Base-by-base conservation (phyloP, 2,113 vertebrate species). In the Gobio gobio region DNA sequence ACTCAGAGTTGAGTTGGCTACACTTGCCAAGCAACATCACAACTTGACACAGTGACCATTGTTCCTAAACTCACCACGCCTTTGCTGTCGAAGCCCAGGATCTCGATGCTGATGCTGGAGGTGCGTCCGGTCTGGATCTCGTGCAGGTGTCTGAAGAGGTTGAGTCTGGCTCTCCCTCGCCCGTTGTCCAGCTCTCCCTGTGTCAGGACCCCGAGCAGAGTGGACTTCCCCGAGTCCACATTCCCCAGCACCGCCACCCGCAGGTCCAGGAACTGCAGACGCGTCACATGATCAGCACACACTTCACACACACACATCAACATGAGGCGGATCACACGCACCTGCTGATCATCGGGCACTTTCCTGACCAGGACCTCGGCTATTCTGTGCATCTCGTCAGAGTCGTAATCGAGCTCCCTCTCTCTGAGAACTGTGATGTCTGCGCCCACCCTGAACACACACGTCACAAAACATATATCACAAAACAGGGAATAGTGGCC, bases 91-190 rank as follows among this genome's bases (percentile, higher is more conserved):
- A 99, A 99, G 78, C 98, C 98, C 0, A 99, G 95, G 89, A 99
- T 99, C 93, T 99, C 98, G 93, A 99, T 99, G 94, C 98, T 99
- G 92, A 99, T 99, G 91, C 98, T 99, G 13, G 98, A 99, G 0
- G 98, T 99, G 24, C 98, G 95, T 86, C 98, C 98, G 9, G 97
- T 97, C 88, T 99, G 98, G 92, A 99, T 99, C 92, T 99, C 98
- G 84, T 99, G 98, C 36, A 99, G 96, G 86, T 99, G 98, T 66
- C 98, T 96, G 92, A 99, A 99, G 82, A 99, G 97, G 93, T 99
- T 99, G 89, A 99, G 97, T 10, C 98, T 94, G 0, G 98, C 97
- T 88, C 97, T 94, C 56, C 98, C 98, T 66, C 98, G 94, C 49
- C 98, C 98, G 0, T 99, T 99, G 93, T 99, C 98, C 89, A 99